These are phyloP conservation scores for Eilema sororculum DNA, from an alignment of 2,888 invertebrate genomes.

Conservation along the genomic window DNA sequence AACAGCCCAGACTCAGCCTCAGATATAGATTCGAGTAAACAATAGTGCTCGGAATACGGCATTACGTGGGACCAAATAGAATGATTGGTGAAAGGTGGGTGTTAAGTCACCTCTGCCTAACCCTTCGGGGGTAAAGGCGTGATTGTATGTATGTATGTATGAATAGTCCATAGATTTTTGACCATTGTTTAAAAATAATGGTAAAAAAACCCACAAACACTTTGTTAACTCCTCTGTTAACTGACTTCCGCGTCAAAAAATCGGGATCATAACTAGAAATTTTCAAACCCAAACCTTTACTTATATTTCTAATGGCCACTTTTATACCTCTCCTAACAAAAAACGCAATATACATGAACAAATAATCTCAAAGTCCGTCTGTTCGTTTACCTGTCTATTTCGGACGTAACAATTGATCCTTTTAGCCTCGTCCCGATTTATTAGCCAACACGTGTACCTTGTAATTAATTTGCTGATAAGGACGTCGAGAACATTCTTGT, in stretches of 20 bases:
- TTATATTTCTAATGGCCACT: background rate
- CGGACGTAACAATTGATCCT: constrained; percentile 33
- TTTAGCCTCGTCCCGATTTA: constrained; percentile 25
- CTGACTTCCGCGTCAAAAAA: background rate
- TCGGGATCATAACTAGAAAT: background rate
- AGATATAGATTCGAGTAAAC: no score
- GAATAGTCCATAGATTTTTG: no score
- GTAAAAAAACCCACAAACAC: background rate
- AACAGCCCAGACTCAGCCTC: no score
- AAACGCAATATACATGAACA: constrained; percentile 25
- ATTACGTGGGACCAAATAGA: no score
- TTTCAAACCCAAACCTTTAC: constrained; percentile 13
- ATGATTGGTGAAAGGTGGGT: no score
- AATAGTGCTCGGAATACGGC: no score
- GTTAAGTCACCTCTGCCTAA: no score
- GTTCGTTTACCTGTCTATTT: constrained; percentile 37
- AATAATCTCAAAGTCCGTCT: constrained; percentile 11
- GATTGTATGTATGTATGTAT: no score
- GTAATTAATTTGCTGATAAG: constrained; percentile 38
- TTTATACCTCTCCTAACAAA: constrained; percentile 21
- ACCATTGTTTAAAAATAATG: background rate
- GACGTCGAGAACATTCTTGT: background rate
- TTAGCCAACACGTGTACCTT: constrained; percentile 43
- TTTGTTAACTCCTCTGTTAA: no score
- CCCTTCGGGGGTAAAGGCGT: no score